A percentile compares a stretch with the other conserved stretches of the same genome.
phyloP scores from a whole-genome alignment of 2,113 vertebrate species.

The Nanger granti region DNA sequence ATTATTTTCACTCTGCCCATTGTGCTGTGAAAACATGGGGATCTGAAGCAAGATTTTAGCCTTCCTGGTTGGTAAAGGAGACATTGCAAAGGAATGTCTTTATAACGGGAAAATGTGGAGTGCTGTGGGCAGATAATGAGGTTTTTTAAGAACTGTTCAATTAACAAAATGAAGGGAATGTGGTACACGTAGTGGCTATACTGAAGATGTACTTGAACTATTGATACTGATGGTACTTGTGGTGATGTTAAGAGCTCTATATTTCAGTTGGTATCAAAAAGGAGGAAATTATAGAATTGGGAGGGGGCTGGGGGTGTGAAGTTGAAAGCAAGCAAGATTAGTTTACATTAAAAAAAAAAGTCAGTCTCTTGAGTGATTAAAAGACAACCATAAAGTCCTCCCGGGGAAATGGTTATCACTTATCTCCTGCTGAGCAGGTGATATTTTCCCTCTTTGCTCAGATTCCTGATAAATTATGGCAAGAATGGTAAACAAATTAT shows the following conservation, averaged over 20 bases:
- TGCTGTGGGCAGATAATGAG: neutral
- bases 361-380: neutral
- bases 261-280: neutral
- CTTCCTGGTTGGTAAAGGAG: neutral
- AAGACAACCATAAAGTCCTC: neutral
- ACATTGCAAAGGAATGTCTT: neutral
- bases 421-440: neutral
- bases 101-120: neutral
- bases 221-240: neutral
- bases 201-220: neutral
- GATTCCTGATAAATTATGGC: neutral
- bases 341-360: neutral
- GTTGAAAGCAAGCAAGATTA: neutral
- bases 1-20: neutral
- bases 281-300: neutral
- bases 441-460: neutral
- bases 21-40: neutral
- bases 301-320: neutral
- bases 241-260: neutral
- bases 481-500: neutral
- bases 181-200: rapidly evolving
- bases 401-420: neutral
- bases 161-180: neutral
- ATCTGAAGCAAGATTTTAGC: neutral
- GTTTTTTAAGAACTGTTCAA: neutral